Evolutionary conservation across 2,888 invertebrate species (phyloP).

Genomic region (Eristalis tenax): DNA sequence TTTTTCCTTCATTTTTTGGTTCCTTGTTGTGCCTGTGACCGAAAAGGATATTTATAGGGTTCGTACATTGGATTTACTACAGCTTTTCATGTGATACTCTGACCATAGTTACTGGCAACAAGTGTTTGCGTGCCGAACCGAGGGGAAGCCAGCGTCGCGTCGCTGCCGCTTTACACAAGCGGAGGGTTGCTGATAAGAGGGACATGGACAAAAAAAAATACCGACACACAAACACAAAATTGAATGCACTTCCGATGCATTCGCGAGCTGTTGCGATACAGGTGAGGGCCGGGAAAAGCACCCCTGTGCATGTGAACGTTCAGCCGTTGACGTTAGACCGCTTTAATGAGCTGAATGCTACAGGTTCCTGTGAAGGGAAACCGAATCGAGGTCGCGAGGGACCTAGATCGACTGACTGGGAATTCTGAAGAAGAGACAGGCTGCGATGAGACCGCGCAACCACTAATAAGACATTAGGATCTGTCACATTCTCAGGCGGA

Average conservation of each 20-base stretch:
- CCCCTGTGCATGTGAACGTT: background rate
- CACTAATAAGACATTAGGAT: no score
- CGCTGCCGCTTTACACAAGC: background rate
- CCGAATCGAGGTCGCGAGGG: background rate
- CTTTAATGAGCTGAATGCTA: background rate
- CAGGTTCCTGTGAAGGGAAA: background rate
- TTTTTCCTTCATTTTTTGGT: background rate
- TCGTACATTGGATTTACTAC: constrained; percentile 27
- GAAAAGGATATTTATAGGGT: constrained; percentile 48
- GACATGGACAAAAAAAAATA: background rate
- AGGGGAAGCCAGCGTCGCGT: background rate
- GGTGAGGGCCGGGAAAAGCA: background rate
- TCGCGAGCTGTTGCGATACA: background rate
- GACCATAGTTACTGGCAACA: constrained; percentile 21
- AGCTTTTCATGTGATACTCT: constrained; percentile 3
- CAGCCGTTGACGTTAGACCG: background rate
- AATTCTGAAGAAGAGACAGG: no score
- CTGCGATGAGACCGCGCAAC: no score
- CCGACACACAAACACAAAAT: background rate
- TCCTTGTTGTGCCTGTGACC: constrained; percentile 8
- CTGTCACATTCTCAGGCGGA: no score
- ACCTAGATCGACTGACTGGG: no score
- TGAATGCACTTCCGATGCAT: background rate
- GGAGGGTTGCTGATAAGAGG: background rate
- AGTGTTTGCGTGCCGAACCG: constrained; percentile 23